These are phyloP conservation scores for Mormyrus proboscirostris DNA, from an alignment of 2,797 vertebrate species.

Conservation along the genomic window DNA sequence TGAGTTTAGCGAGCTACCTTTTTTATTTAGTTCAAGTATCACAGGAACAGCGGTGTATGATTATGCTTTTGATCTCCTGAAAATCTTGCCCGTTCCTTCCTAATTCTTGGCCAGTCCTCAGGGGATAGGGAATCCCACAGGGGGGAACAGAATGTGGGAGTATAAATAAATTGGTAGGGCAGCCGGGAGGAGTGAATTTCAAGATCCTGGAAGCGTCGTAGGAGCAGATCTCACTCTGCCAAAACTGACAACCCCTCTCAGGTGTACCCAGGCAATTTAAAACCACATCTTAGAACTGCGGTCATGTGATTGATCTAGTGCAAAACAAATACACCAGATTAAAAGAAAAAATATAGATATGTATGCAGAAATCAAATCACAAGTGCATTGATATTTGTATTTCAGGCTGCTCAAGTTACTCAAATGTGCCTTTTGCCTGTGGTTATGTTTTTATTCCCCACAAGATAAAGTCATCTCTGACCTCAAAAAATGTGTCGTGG, in stretches of 20 bases:
- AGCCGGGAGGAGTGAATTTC: background rate
- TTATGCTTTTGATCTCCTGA: constrained; percentile 1
- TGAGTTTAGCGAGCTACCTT: constrained; percentile 4
- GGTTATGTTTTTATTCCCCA: background rate
- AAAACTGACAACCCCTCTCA: background rate
- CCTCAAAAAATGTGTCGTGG: background rate
- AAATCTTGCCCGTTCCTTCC: background rate
- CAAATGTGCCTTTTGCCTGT: background rate
- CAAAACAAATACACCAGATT: background rate
- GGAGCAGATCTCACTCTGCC: background rate
- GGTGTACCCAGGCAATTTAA: background rate
- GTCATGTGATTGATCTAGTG: background rate
- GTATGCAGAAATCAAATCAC: background rate
- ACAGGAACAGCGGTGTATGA: background rate
- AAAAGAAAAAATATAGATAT: background rate
- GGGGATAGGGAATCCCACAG: constrained; percentile 1
- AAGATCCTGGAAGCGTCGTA: background rate
- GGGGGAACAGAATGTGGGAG: constrained; percentile 14
- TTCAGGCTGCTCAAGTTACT: constrained; percentile 3
- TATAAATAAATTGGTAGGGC: constrained; percentile 2
- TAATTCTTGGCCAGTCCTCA: constrained; percentile 7
- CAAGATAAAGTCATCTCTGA: background rate
- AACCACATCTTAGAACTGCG: background rate
- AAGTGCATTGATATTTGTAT: background rate
- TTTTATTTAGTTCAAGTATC: background rate